These are phyloP conservation scores for Peromyscus maniculatus DNA, from an alignment of 2,113 vertebrate genomes.

Conservation along the genomic window DNA sequence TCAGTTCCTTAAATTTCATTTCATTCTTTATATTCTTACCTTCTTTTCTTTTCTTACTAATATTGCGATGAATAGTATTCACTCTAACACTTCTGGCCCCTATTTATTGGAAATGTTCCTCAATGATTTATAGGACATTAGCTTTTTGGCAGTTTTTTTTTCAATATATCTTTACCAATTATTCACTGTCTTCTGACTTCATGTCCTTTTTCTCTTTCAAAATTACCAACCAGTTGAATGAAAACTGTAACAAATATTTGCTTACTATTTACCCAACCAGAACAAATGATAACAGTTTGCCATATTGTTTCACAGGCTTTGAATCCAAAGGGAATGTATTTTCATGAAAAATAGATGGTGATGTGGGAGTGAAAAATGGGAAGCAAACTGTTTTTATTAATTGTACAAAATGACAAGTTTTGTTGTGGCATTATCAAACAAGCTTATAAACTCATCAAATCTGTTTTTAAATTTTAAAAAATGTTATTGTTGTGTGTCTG, in stretches of 20 bases:
- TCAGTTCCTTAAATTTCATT: background rate
- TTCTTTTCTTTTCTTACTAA: background rate
- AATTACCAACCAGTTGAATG: background rate
- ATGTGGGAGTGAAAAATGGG: background rate
- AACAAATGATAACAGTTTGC: background rate
- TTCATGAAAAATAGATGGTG: background rate
- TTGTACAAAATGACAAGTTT: background rate
- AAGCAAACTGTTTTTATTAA: background rate
- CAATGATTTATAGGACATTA: background rate
- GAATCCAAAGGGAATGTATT: background rate
- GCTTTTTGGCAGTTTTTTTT: background rate
- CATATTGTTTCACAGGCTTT: background rate
- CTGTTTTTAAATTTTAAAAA: background rate
- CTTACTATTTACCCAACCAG: background rate
- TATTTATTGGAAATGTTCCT: constrained; percentile 7
- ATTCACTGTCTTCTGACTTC: background rate
- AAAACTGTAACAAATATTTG: background rate
- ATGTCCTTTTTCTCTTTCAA: constrained; percentile 1
- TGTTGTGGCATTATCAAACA: background rate
- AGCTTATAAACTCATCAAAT: background rate
- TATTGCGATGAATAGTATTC: background rate
- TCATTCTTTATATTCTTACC: background rate
- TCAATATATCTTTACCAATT: background rate
- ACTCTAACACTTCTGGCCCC: background rate
- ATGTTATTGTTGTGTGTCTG: background rate